phyloP scores from a whole-genome alignment of 2,113 vertebrate species.

The Glaucomys volans region DNA sequence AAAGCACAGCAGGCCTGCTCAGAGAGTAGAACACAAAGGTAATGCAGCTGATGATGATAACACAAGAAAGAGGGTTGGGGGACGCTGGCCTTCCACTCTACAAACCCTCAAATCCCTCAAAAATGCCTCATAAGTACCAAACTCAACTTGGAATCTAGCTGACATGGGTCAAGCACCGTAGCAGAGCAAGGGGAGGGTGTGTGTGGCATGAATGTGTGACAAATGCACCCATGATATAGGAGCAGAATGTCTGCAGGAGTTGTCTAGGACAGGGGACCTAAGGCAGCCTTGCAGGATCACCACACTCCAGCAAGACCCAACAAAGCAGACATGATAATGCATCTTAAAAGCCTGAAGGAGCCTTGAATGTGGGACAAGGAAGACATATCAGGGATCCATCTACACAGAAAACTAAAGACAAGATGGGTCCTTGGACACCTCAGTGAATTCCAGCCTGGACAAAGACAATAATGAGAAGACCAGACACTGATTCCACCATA shows the following conservation, averaged over 20 bases:
- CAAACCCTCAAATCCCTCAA: not conserved
- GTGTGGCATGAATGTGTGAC: not conserved
- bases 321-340: not conserved
- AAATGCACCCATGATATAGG: not conserved
- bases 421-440: not conserved
- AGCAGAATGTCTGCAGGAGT: not conserved
- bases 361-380: not conserved
- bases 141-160: not conserved
- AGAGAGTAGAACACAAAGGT: not conserved
- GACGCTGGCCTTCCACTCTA: not conserved
- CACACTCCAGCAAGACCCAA: not conserved
- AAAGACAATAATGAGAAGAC: not conserved
- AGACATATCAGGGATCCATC: not conserved
- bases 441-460: not conserved
- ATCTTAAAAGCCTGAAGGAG: not conserved
- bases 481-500: not conserved
- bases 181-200: not conserved
- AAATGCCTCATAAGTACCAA: not conserved
- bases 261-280: not conserved
- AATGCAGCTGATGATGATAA: not conserved
- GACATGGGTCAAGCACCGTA: not conserved
- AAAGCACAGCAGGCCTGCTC: not conserved
- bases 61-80: not conserved
- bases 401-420: not conserved
- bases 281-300: not conserved